phyloP scores from a whole-genome alignment of 2,888 invertebrate genomes.

The Tinea semifulvella region DNA sequence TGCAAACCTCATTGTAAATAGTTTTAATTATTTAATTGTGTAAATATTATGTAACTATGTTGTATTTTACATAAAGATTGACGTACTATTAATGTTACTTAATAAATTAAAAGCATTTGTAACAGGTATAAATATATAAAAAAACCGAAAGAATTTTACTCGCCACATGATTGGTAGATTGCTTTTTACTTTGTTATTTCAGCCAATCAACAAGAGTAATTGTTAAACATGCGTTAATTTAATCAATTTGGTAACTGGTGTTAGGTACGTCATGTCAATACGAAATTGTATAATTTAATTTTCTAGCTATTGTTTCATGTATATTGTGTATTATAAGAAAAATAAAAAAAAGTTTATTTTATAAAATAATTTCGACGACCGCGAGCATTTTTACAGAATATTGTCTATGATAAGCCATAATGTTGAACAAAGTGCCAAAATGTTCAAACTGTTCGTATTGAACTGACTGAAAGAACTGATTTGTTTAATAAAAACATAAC shows the following conservation, averaged over 20 bases:
- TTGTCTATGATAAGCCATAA: constrained; percentile 44
- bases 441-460: constrained; percentile 52
- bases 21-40: constrained; percentile 17
- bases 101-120: neutral
- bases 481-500: constrained; percentile 11
- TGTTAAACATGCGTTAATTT: no score
- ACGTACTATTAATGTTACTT: neutral
- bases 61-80: neutral
- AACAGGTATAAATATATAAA: neutral
- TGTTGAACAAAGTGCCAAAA: constrained; percentile 62
- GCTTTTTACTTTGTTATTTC: no score
- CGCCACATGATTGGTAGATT: no score
- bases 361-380: constrained; percentile 20
- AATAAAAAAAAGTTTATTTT: neutral
- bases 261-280: no score
- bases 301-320: no score
- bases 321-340: no score
- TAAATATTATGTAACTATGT: neutral
- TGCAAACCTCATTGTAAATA: constrained; percentile 33
- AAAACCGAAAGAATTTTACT: neutral
- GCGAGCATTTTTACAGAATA: constrained; percentile 24
- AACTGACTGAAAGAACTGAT: constrained; percentile 50
- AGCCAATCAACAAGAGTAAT: no score
- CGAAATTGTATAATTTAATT: no score
- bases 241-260: no score